phyloP scores from a whole-genome alignment of 2,113 vertebrate species.

The Pleuronectes platessa region DNA sequence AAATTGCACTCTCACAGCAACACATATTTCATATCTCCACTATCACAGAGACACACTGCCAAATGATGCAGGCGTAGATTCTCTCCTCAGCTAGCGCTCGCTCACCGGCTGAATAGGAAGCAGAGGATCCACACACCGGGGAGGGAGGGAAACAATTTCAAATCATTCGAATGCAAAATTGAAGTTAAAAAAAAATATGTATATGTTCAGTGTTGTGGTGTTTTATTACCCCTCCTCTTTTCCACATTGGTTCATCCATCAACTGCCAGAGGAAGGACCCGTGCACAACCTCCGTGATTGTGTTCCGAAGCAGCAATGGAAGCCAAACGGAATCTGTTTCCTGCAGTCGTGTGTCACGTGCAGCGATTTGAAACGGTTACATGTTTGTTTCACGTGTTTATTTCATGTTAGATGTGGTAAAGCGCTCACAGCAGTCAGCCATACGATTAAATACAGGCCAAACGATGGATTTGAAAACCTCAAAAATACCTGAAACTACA shows the following conservation, averaged over 20 bases:
- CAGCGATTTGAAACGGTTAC: neutral
- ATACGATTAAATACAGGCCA: no score
- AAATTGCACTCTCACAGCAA: conserved; percentile 41
- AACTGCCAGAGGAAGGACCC: conserved; percentile 10
- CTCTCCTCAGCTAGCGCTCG: conserved; percentile 20
- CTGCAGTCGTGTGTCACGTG: neutral
- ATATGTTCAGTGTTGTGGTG: conserved; percentile 16
- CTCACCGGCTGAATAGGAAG: conserved; percentile 25
- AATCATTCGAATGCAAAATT: conserved; percentile 64
- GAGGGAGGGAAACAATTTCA: conserved; percentile 47
- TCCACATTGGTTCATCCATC: conserved; percentile 42
- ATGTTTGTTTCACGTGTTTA: neutral
- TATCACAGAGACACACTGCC: conserved; percentile 58
- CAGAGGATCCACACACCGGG: conserved; percentile 9
- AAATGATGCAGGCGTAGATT: conserved; percentile 40
- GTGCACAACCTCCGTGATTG: neutral
- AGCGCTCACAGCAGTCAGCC: no score
- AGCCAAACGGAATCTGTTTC: neutral
- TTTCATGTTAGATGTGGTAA: no score
- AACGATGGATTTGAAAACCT: no score
- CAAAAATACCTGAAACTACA: no score
- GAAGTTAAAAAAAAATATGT: conserved; percentile 18
- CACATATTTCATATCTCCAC: conserved; percentile 51
- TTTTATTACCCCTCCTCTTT: conserved; percentile 43
- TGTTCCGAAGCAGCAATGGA: neutral